A percentile compares a stretch with the other conserved stretches of the same genome.
Evolutionary conservation across 2,888 invertebrate species (phyloP).

Genomic region (Perithous albicinctus): DNA sequence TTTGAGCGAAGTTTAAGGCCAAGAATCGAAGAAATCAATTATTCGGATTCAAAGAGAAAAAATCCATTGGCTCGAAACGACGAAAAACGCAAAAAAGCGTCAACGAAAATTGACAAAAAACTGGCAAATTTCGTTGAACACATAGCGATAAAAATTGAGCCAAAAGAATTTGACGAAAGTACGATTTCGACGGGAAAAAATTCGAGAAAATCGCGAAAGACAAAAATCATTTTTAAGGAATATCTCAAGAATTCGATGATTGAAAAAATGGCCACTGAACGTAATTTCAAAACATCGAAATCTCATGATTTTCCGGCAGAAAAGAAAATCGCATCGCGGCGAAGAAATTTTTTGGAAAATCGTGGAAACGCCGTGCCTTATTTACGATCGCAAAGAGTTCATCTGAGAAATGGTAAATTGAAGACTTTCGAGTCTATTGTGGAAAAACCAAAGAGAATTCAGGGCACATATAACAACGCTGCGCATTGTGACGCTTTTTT

Average conservation of each 20-base stretch:
- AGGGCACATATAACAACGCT: conserved; percentile 21
- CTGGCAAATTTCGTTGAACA: neutral
- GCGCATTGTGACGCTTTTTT: neutral
- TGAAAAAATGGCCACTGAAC: neutral
- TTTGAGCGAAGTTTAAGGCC: conserved; percentile 73
- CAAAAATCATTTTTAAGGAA: neutral
- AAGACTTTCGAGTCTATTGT: conserved; percentile 51
- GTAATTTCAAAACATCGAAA: neutral
- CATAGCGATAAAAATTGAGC: neutral
- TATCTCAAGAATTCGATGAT: neutral
- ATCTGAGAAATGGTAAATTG: conserved; percentile 75
- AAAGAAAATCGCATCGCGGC: neutral
- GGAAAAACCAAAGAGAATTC: conserved; percentile 30
- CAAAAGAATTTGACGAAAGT: neutral
- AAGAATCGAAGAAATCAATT: conserved; percentile 71
- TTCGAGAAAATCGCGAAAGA: neutral
- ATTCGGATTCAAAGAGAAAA: conserved; percentile 65
- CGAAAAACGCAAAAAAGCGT: neutral
- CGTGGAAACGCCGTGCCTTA: conserved; percentile 46
- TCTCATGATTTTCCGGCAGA: neutral
- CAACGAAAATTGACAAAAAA: neutral
- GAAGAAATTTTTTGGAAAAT: neutral
- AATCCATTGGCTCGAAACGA: neutral
- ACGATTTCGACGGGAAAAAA: neutral
- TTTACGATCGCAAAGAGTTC: conserved; percentile 74